phyloP scores from a whole-genome alignment of 1,140 invertebrate species.

The Lasioglossum albipes region DNA sequence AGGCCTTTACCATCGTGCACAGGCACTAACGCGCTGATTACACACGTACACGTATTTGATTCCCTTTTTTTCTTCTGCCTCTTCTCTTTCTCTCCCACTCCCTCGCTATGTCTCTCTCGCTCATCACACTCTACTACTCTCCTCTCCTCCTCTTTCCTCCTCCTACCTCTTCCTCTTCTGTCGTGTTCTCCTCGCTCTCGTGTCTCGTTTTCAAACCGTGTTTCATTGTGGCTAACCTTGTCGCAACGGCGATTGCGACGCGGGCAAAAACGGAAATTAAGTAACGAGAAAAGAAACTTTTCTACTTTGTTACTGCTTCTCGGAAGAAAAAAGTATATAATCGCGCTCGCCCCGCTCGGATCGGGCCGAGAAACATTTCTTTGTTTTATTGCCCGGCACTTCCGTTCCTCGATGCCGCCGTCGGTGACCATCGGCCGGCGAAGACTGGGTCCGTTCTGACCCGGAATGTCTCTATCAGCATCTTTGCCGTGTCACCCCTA shows the following conservation, averaged over 20 bases:
- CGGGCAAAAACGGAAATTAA: constrained; percentile 29
- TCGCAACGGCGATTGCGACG: background rate
- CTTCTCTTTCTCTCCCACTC: background rate
- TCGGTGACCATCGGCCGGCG: background rate
- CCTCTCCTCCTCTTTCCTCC: background rate
- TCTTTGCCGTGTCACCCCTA: no score
- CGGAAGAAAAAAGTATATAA: constrained; percentile 1
- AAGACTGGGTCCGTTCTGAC: no score
- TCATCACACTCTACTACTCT: background rate
- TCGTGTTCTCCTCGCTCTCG: background rate
- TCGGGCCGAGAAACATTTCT: background rate
- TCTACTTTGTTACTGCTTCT: constrained; percentile 7
- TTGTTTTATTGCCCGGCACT: background rate
- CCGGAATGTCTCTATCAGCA: no score
- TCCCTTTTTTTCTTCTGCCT: background rate
- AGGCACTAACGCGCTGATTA: constrained; percentile 13
- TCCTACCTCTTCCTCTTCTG: background rate
- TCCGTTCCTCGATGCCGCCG: background rate
- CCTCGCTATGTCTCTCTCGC: background rate
- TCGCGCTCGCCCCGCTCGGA: background rate
- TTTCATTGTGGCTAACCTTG: constrained; percentile 27
- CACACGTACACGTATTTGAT: background rate
- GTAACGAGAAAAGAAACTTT: constrained; percentile 26
- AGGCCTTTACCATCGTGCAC: constrained; percentile 7
- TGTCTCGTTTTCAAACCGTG: background rate